Conservation (phyloP, 2,888 invertebrate genomes). For the Lasioglossum oenotherae region DNA sequence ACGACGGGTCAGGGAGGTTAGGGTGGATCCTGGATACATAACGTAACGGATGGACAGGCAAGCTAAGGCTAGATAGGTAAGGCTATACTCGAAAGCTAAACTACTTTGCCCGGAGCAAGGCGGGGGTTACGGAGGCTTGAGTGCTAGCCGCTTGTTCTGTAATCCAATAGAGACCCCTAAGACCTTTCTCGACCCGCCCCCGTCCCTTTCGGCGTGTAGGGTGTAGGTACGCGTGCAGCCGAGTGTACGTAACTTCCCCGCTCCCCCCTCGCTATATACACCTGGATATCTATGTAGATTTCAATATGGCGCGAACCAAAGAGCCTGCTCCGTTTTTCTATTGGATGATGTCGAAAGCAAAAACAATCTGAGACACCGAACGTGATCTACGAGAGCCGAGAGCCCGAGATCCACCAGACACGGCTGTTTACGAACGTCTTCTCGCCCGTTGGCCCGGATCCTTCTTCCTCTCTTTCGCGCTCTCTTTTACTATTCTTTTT, state of each 20-base stretch:
- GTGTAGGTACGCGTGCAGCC: conserved; percentile 65
- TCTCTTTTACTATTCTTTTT: neutral
- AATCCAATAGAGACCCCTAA: conserved; percentile 79
- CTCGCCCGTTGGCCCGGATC: neutral
- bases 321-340: conserved; percentile 43
- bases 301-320: conserved; percentile 70
- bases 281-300: conserved; percentile 71
- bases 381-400: conserved; percentile 21
- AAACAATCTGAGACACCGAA: conserved; percentile 42
- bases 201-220: conserved; percentile 3
- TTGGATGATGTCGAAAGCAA: conserved; percentile 22
- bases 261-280: conserved; percentile 39
- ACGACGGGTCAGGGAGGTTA: conserved; percentile 58
- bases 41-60: conserved; percentile 76
- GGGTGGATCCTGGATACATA: conserved; percentile 75
- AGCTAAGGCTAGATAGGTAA: conserved; percentile 75
- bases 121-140: conserved; percentile 74
- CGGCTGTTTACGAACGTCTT: conserved; percentile 23
- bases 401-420: neutral
- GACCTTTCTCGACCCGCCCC: conserved; percentile 70
- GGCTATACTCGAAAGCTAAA: conserved; percentile 77
- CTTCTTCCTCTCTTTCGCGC: neutral
- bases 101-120: conserved; percentile 75
- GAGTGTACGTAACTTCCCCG: conserved; percentile 40
- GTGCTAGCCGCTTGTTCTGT: conserved; percentile 79